These are phyloP conservation scores for Ptychadena robeensis DNA, from an alignment of 2,797 vertebrate species.

Conservation along the genomic window DNA sequence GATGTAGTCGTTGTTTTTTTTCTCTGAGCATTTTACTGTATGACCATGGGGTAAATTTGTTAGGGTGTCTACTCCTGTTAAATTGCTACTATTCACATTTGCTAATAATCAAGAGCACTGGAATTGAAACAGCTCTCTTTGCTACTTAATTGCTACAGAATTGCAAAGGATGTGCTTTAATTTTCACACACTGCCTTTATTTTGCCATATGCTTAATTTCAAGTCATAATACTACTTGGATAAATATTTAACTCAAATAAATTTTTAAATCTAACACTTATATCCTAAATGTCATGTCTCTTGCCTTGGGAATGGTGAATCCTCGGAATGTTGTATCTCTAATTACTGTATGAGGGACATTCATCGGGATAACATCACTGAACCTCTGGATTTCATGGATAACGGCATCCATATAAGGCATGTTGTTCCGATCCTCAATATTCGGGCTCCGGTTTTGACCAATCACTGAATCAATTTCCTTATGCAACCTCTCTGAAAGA, in stretches of 20 bases:
- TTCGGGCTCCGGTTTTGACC: slow-evolving; percentile 6
- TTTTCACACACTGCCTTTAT: too few relatives aligned
- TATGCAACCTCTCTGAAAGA: slow-evolving; percentile 60
- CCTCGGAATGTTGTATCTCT: slow-evolving; percentile 55
- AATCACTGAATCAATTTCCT: slow-evolving; percentile 54
- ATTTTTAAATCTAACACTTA: too few relatives aligned
- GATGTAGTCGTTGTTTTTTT: too few relatives aligned
- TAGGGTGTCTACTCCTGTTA: too few relatives aligned
- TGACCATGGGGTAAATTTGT: too few relatives aligned
- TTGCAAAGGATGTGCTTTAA: too few relatives aligned
- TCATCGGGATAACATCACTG: slow-evolving; percentile 31
- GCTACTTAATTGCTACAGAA: too few relatives aligned
- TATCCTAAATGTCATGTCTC: neutral
- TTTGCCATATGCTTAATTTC: neutral
- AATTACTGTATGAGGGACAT: slow-evolving; percentile 22
- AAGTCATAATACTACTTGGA: neutral
- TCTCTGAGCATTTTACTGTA: too few relatives aligned
- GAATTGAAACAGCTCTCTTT: too few relatives aligned
- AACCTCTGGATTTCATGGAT: slow-evolving; percentile 66
- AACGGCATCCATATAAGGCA: slow-evolving; percentile 63
- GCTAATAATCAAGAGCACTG: too few relatives aligned
- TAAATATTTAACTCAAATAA: too few relatives aligned
- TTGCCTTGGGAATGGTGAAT: slow-evolving; percentile 66
- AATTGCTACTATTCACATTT: too few relatives aligned
- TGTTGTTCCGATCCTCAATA: slow-evolving; percentile 61